A percentile compares a stretch with the other conserved stretches of the same genome.
phyloP scores from a whole-genome alignment of 2,888 invertebrate species.

The Diaphora mendica region DNA sequence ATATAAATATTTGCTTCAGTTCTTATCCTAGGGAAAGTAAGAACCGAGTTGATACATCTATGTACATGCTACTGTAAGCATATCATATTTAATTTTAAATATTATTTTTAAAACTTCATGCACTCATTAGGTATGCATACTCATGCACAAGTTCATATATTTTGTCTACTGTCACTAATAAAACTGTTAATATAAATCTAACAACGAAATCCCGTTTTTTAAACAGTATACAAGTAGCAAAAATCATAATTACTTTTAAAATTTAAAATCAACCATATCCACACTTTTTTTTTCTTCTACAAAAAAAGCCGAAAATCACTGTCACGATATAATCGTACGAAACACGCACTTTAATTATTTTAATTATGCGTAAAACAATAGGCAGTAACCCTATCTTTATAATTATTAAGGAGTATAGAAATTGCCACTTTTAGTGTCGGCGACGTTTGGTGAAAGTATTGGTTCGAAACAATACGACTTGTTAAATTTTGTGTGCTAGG shows the following conservation, averaged over 20 bases:
- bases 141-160: not conserved
- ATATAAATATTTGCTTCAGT: too few species aligned
- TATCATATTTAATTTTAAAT: too few species aligned
- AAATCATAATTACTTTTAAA: constrained; percentile 30
- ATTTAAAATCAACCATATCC: constrained; percentile 27
- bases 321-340: constrained; percentile 44
- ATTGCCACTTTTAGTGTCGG: constrained; percentile 49
- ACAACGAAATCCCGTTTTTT: constrained; percentile 12
- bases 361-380: constrained; percentile 54
- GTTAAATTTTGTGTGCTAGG: constrained; percentile 50
- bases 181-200: not conserved
- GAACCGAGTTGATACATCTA: too few species aligned
- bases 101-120: too few species aligned
- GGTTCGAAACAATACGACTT: constrained; percentile 55
- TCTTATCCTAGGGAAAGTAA: too few species aligned
- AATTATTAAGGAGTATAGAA: constrained; percentile 38
- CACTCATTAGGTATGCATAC: too few species aligned
- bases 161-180: not conserved
- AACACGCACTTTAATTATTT: constrained; percentile 55
- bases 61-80: too few species aligned
- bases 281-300: constrained; percentile 17
- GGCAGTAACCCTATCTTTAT: constrained; percentile 32
- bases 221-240: constrained; percentile 36
- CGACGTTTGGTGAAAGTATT: constrained; percentile 57
- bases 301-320: constrained; percentile 28